Evolutionary conservation across 2,888 invertebrate genomes (phyloP).

Genomic region (Dioctria linearis): DNA sequence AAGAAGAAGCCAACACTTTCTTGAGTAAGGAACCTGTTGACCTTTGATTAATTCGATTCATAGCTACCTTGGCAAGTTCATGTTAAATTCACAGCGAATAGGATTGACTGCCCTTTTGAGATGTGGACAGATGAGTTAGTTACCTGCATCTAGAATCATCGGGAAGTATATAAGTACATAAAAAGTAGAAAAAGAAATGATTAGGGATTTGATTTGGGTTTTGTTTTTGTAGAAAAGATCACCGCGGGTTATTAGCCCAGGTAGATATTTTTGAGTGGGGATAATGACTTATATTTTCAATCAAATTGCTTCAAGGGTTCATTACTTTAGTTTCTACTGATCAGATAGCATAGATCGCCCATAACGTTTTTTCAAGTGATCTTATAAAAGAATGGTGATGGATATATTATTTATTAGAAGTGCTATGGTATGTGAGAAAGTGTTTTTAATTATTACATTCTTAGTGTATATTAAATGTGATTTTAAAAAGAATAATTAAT

Average conservation of each 20-base stretch:
- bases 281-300: constrained; percentile 54
- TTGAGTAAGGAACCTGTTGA: constrained; percentile 25
- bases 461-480: background rate
- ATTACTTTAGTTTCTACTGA: constrained; percentile 27
- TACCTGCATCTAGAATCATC: background rate
- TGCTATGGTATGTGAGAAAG: constrained; percentile 26
- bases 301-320: constrained; percentile 52
- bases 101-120: background rate
- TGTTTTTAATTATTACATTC: background rate
- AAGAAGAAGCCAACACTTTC: background rate
- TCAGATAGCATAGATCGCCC: too few relatives aligned
- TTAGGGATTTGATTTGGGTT: background rate
- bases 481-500: background rate
- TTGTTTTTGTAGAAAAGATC: constrained; percentile 11
- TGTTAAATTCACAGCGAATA: background rate
- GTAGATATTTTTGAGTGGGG: constrained; percentile 49
- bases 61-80: constrained; percentile 33
- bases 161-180: too few relatives aligned
- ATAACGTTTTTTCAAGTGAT: background rate
- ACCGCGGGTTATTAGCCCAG: background rate
- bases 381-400: constrained; percentile 3
- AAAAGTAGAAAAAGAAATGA: constrained; percentile 4
- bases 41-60: constrained; percentile 43
- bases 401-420: background rate
- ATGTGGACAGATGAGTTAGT: constrained; percentile 3